phyloP scores from a whole-genome alignment of 2,113 vertebrate species.

The Cervus canadensis region DNA sequence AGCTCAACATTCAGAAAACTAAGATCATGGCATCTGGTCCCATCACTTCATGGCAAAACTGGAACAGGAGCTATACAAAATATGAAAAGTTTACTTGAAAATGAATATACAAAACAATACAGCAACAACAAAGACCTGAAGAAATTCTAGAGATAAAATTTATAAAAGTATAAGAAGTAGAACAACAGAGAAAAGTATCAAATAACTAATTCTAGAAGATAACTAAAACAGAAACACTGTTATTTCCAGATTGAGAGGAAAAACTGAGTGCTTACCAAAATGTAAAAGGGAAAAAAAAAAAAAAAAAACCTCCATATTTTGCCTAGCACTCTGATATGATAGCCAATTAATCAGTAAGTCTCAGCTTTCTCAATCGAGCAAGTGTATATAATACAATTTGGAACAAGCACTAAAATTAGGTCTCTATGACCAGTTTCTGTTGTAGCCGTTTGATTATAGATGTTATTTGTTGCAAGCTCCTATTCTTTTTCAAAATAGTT shows the following conservation, averaged over 20 bases:
- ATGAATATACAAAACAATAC: background rate
- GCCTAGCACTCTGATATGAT: background rate
- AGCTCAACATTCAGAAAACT: no score
- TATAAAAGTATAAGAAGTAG: background rate
- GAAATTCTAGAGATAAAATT: background rate
- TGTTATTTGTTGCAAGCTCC: background rate
- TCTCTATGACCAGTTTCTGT: background rate
- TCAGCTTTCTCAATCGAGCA: background rate
- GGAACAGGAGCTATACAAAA: background rate
- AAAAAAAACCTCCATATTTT: background rate
- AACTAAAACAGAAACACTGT: background rate
- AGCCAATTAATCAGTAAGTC: background rate
- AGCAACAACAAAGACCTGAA: background rate
- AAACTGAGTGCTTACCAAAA: background rate
- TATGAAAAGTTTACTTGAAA: background rate
- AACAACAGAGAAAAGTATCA: background rate
- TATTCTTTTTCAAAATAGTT: background rate
- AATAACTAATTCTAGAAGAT: background rate
- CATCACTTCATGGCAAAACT: background rate
- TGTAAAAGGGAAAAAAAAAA: background rate
- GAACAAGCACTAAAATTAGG: background rate
- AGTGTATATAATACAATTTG: background rate
- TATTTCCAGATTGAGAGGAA: background rate
- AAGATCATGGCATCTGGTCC: no score
- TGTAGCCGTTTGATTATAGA: background rate